Base-by-base conservation (phyloP, 2,888 invertebrate species). In the Cerceris ruficornis region DNA sequence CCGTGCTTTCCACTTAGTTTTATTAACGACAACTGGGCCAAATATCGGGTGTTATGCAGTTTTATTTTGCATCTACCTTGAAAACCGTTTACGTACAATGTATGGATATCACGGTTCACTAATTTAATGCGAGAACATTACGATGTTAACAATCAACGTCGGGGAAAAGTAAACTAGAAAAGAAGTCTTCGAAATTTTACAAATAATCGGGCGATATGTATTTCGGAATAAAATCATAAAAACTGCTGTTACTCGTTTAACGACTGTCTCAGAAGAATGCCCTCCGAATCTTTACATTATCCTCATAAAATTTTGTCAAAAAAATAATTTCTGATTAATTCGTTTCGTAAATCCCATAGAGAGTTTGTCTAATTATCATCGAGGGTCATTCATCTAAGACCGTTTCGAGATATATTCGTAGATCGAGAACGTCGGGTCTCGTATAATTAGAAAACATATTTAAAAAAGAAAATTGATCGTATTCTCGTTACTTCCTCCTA, bases 1-100 rank as follows among this genome's bases (percentile, higher is more conserved):
- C 72, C 72, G 65, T 74, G 77, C 77, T 80, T 83, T 82, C 83
- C 83, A 82, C 77, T 59, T 52, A 55, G 75, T 57, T 85, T 83
- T 66, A 74, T 58, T 55, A 85, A 81, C 80, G 68, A 77, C 81
- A 86, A 86, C 87, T 85, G 86, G 85, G 60, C 77, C 85, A 83
- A 83, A 75, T 41, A 42, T 65, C 52, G 14, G 11, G 7, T 28
- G 28, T 28, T 28, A 28, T 28, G 28, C 28, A 28, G 28, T 28
- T 28, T 28, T 28, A 28, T 55, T 0, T 39, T 8, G 13, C 14
- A 7, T 66, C n/a, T 59, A 7, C 28, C 52, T 42, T 66, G 28
- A 54, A 73, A 69, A 66, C 61, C 43, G 11, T 8, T 11, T 11
- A 8, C 46, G 46, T 46, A 46, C 11, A 28, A 28, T 28, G 28